Base-by-base conservation (phyloP, 2,888 invertebrate species). In the Drosophila quasianomalipes region DNA sequence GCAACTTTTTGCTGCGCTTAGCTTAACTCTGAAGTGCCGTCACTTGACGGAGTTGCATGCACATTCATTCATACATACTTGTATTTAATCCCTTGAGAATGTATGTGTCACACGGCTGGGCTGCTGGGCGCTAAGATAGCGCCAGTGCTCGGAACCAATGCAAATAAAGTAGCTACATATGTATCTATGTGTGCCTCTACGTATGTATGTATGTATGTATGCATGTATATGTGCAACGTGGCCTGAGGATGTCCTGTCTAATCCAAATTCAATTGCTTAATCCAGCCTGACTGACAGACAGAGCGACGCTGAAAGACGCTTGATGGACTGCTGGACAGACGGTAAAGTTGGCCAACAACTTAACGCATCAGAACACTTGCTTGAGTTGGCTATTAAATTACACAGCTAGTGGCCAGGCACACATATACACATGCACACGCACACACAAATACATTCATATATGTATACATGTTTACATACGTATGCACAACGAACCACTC, bases 261-360 rank as follows among this genome's bases (percentile, higher is more conserved):
- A 87, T 87, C 85, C 79, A 77, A 79, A 81, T 83, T 85, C 83
- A 74, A 85, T 83, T 88, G 85, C 79, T 88, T 79, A 86, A 89
- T 81, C 77, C 85, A 65, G 69, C 73, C 65, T 79, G 82, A 81
- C 79, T 81, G 79, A 69, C 76, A 77, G 77, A 73, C 65, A 76
- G 76, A 71, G 74, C 68, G 61, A 70, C 57, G 72, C 70, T 73
- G 74, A 85, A 79, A 84, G 83, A 74, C 74, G 79, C 14, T n/a
- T 77, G 77, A 33, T 53, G 53, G 61, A 37, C 49, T 49, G 73
- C 49, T 52, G 22, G 53, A 19, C 41, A 49, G 35, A 47, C 54
- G 47, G 30, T 33, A 33, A 37, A 62, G 61, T 31, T 63, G 61
- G 49, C 51, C 52, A 70, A 60, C 67, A 57, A 41, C 73, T 78